Conservation (phyloP, 2,888 invertebrate genomes). For the Operophtera brumata region DNA sequence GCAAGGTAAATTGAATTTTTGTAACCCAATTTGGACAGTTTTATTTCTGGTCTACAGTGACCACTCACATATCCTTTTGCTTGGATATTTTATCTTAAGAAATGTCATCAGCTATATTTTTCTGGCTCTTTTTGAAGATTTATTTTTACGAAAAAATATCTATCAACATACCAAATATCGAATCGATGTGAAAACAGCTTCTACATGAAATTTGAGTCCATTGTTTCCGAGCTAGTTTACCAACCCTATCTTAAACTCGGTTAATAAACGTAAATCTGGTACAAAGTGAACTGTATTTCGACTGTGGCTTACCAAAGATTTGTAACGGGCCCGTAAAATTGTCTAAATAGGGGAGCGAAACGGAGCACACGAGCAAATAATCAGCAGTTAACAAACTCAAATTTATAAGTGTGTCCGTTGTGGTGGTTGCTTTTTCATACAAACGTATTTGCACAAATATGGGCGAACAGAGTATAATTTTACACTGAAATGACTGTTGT, state of each 20-base stretch:
- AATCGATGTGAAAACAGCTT: constrained; percentile 6
- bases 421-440: no score
- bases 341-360: constrained; percentile 25
- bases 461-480: no score
- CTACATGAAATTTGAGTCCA: constrained; percentile 6
- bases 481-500: no score
- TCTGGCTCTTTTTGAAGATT: background rate
- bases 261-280: constrained; percentile 68
- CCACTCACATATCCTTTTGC: background rate
- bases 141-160: background rate
- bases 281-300: constrained; percentile 63
- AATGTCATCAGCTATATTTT: background rate
- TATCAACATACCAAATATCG: background rate
- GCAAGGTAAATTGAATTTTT: constrained; percentile 9
- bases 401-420: background rate
- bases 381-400: background rate
- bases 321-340: constrained; percentile 52
- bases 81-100: background rate
- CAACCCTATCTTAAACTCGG: constrained; percentile 48
- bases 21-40: constrained; percentile 1
- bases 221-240: constrained; percentile 17
- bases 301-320: constrained; percentile 69
- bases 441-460: no score
- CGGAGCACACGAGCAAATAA: constrained; percentile 12
- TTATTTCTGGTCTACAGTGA: background rate